These are phyloP conservation scores for Aporrectodea caliginosa DNA, from an alignment of 1,140 invertebrate species.

Conservation along the genomic window DNA sequence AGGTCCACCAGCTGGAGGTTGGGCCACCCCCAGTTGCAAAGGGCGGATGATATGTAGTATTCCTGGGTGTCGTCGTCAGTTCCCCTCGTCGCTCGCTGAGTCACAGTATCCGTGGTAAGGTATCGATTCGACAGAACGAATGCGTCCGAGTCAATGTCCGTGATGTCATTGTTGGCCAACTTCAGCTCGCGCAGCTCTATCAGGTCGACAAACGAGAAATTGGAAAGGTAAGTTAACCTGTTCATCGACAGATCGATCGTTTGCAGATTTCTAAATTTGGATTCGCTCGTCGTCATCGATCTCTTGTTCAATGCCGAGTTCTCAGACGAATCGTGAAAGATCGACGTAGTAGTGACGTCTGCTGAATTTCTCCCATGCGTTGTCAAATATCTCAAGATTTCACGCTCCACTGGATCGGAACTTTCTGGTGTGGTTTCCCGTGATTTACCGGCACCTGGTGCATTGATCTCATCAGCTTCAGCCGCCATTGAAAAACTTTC, in stretches of 20 bases:
- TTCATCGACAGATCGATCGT: background rate
- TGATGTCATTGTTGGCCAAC: background rate
- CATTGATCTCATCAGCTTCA: background rate
- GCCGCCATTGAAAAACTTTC: background rate
- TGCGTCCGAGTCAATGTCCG: background rate
- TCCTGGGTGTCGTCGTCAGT: background rate
- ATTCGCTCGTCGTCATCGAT: too few species aligned
- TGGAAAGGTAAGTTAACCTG: background rate
- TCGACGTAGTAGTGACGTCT: too few species aligned
- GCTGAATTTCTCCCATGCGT: too few species aligned
- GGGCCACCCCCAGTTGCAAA: background rate
- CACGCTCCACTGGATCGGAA: background rate
- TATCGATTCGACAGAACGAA: background rate
- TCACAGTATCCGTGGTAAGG: background rate
- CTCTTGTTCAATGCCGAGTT: too few species aligned
- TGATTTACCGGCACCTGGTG: background rate
- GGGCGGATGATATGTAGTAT: background rate
- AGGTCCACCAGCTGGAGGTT: background rate
- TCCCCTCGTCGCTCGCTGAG: background rate
- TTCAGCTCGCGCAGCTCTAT: background rate
- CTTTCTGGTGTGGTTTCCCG: background rate
- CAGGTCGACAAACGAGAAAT: background rate
- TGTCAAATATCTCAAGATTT: background rate
- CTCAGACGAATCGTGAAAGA: too few species aligned
- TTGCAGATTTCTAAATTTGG: too few species aligned